Conservation (phyloP, 1,140 invertebrate genomes). For the Drosophila subpulchrella region DNA sequence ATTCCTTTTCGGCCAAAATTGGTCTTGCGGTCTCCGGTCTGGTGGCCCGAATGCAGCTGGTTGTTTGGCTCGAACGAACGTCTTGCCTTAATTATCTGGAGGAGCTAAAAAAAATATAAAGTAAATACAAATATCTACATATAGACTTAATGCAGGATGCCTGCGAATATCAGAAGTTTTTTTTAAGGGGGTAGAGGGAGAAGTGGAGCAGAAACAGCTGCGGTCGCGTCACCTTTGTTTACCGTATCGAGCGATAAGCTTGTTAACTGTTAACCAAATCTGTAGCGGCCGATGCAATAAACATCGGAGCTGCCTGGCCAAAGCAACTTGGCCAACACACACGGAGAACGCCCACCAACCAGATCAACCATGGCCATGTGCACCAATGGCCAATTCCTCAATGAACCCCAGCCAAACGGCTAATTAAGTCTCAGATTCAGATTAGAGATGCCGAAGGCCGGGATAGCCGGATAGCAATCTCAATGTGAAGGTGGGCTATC, state of each 20-base stretch:
- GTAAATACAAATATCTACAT: constrained; percentile 56
- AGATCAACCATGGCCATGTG: constrained; percentile 26
- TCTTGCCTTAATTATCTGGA: constrained; percentile 80
- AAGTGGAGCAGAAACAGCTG: constrained; percentile 42
- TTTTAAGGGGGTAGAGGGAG: not conserved
- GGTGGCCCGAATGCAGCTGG: constrained; percentile 39
- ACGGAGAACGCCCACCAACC: constrained; percentile 43
- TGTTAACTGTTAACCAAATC: constrained; percentile 83
- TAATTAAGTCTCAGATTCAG: constrained; percentile 39
- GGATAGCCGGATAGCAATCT: constrained; percentile 8
- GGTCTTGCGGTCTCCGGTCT: constrained; percentile 50
- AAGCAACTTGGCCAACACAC: constrained; percentile 34
- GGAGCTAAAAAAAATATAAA: constrained; percentile 27
- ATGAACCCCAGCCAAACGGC: constrained; percentile 27
- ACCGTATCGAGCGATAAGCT: constrained; percentile 80
- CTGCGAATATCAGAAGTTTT: constrained; percentile 7
- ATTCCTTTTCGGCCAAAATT: constrained; percentile 74
- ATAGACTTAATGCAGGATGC: constrained; percentile 55
- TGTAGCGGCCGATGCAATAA: constrained; percentile 60
- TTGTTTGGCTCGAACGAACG: constrained; percentile 21
- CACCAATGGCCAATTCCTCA: constrained; percentile 30
- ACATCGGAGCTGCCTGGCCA: constrained; percentile 45
- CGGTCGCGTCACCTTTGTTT: constrained; percentile 79
- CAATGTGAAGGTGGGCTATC: constrained; percentile 22
- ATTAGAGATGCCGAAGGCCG: constrained; percentile 29